Evolutionary conservation across 2,113 vertebrate species (phyloP), one percentile per base, ranked within the genome.

Genomic region (Sterrhoptilus dennistouni): DNA sequence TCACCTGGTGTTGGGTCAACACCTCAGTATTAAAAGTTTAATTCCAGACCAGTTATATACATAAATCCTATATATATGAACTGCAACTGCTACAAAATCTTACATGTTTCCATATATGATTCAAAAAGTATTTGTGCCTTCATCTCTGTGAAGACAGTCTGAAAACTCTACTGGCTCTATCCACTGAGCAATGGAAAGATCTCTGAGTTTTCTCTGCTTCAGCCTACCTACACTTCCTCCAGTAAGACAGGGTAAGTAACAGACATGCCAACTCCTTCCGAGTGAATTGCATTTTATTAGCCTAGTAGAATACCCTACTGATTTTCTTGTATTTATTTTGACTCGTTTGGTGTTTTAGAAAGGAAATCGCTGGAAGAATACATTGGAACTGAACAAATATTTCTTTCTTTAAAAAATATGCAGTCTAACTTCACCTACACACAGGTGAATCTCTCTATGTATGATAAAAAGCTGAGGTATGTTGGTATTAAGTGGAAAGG

Each of bases 311-410:
- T 70, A 86, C 72, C 59, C 29, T 47, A 87, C 50, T 80, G 70
- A 47, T 77, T 94, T 95, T 89, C 64, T 74, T 66, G 15, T 69
- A 82, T 96, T 97, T 95, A 12, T 92, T 89, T 95, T 91, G 71
- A 84, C 10, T 92, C 35, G 12, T 82, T 83, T 60, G 38, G 6
- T 91, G 36, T 83, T 95, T 95, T 83, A 89, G 35, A 89, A 89
- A 85, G 83, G 70, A 92, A 94, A 91, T 85, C 3, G 11, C 44
- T 6, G 11, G 52, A 95, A 79, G 65, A 63, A 61, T 54, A 40
- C 4, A 2, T 40, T 70, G 27, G 38, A 79, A 85, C 25, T 36
- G 70, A 92, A 59, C 8, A 91, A 91, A 59, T 82, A 65, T 66
- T 77, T 77, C 31, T 42, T 61, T 28, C 28, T 87, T 86, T 72